Evolutionary conservation across 64 coral and sea anemone species (phyloP), one percentile per base, ranked within the genome.

Genomic region (Montipora efflorescens): DNA sequence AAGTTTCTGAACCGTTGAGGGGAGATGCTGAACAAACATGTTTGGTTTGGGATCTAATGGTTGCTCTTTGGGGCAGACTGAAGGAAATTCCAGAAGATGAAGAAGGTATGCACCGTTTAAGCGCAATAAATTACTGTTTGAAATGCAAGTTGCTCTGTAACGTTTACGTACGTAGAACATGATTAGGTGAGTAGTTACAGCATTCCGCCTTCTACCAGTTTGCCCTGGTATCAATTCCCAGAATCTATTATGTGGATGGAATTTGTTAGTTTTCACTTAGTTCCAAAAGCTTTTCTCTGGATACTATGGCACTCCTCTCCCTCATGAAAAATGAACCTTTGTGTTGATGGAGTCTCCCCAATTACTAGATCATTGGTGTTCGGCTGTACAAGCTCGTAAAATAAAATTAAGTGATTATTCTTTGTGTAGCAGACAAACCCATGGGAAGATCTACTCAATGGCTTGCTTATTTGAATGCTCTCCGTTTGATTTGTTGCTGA

Each of bases 21-120:
- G 91, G 92, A 20, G 87, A 87, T 48, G 90, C 96, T 6, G 85
- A 98, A 82, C 93, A 90, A 74, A 83, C 87, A 1, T 86, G 94
- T 84, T 88, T 95, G 4, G 94, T 98, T 44, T 96, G 94, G 97
- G 97, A 98, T 59, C 67, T 98, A 22, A 92, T 78, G 23, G 97
- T 96, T 43, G 88, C 97, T 19, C 84, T 98, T 22, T 98, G 97
- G 97, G 97, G 97, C 55, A 84, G 53, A 46, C 92, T 95, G 19
- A 76, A 15, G 51, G 93, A 97, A 44, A 2, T 66, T 0, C 77
- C 91, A 7, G 81, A 93, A 74, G 95, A 90, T 62, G 28, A 75
- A 11, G 66, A 91, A 20, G 78, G 79, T 81, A 72, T 19, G 13
- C 13, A 4, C 61, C 14, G 0, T 64, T 64, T 36, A 36, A 36